A percentile compares a stretch with the other conserved stretches of the same genome.
Conservation (phyloP, 2,113 vertebrate genomes). For the Pan paniscus region DNA sequence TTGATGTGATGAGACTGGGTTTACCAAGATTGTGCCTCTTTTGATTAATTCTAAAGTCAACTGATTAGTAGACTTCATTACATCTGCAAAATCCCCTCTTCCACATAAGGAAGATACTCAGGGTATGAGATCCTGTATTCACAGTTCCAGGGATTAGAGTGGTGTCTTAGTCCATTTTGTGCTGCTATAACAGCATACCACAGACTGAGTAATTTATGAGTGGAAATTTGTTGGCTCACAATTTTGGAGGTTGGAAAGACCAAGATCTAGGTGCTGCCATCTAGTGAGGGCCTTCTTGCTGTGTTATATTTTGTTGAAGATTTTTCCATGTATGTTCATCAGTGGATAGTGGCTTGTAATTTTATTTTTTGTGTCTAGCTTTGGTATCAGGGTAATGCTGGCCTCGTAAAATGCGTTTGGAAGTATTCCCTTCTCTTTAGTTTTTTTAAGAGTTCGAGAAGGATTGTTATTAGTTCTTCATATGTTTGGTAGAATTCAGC, state of each 20-base stretch:
- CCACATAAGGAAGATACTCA: background rate
- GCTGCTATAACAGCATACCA: background rate
- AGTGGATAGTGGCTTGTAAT: background rate
- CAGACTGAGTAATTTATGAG: background rate
- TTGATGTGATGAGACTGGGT: background rate
- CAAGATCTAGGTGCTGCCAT: background rate
- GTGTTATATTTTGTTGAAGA: background rate
- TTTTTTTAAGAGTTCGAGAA: background rate
- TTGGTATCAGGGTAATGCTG: background rate
- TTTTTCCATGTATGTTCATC: background rate
- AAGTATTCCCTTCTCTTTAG: background rate
- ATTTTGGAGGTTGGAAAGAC: background rate
- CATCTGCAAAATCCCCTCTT: background rate
- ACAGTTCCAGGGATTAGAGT: background rate
- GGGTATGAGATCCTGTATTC: background rate
- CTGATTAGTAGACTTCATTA: background rate
- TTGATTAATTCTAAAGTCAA: background rate
- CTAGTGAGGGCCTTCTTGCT: background rate
- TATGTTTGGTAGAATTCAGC: background rate
- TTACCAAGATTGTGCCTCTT: background rate
- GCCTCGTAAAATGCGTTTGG: background rate
- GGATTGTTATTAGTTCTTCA: background rate
- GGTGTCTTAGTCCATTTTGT: background rate
- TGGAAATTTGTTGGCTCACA: background rate
- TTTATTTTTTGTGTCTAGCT: background rate